Evolutionary conservation across 2,888 invertebrate genomes (phyloP).

Genomic region (Eupelmus urozonus): DNA sequence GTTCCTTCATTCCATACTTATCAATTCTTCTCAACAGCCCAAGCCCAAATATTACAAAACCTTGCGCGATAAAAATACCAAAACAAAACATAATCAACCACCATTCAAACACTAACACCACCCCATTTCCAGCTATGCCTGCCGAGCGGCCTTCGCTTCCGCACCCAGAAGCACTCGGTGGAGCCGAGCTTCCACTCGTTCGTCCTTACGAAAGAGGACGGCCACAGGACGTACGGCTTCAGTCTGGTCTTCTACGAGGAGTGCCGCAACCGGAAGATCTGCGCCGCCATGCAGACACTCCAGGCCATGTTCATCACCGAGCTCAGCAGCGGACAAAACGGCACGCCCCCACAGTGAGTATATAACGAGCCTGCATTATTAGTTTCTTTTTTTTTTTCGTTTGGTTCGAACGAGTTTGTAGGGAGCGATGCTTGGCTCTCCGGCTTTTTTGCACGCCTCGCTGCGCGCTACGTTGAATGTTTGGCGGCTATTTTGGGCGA

Average conservation of each 20-base stretch:
- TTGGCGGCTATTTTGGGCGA: too few species aligned
- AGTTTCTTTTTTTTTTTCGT: constrained; percentile 56
- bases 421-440: too few species aligned
- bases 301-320: constrained; percentile 96
- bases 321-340: constrained; percentile 87
- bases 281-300: constrained; percentile 96
- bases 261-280: constrained; percentile 93
- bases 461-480: too few species aligned
- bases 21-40: too few species aligned
- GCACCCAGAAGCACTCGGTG: constrained; percentile 92
- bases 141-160: constrained; percentile 95
- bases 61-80: too few species aligned
- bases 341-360: constrained; percentile 75
- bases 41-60: too few species aligned
- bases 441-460: too few species aligned
- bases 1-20: too few species aligned
- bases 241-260: constrained; percentile 97
- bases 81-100: too few species aligned
- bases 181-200: constrained; percentile 97
- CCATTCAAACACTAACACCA: too few species aligned
- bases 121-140: constrained; percentile 90
- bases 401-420: background rate
- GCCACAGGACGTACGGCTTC: constrained; percentile 95
- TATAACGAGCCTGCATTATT: too few species aligned
- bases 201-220: constrained; percentile 97